phyloP scores from a whole-genome alignment of 2,113 vertebrate species.

The Oncorhynchus nerka region DNA sequence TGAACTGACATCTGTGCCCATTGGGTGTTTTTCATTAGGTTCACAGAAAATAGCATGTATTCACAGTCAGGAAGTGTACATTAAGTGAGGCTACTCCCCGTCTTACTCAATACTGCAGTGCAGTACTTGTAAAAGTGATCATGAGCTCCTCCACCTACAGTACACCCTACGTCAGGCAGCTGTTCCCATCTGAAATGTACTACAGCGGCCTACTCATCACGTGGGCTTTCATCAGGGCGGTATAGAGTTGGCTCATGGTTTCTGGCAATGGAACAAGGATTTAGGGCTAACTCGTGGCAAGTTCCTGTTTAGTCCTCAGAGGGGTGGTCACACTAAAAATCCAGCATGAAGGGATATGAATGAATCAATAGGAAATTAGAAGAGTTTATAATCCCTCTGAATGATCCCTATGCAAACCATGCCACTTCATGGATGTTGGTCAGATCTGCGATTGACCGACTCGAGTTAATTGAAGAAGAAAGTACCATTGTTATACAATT shows the following conservation, averaged over 20 bases:
- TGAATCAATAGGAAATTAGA: background rate
- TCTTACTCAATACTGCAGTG: background rate
- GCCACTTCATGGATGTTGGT: background rate
- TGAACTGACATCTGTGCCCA: no score
- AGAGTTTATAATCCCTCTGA: background rate
- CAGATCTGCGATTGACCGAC: background rate
- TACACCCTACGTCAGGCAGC: conserved; percentile 7
- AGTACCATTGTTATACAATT: background rate
- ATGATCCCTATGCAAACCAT: background rate
- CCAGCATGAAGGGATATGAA: background rate
- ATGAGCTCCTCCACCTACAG: background rate
- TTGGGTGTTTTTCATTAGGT: no score
- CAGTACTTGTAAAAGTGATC: background rate
- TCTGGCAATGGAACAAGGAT: background rate
- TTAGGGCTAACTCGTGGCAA: background rate
- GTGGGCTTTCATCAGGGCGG: conserved; percentile 36
- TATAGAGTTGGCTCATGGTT: conserved; percentile 34
- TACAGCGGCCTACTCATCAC: conserved; percentile 23
- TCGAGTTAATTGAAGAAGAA: no score
- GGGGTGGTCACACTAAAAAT: background rate
- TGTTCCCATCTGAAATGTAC: conserved; percentile 20
- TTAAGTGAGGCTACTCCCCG: background rate
- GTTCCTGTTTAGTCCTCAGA: background rate
- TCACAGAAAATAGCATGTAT: no score
- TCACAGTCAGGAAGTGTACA: no score